Evolutionary conservation across 1,140 invertebrate species (phyloP).

Genomic region (Ephestia elutella): DNA sequence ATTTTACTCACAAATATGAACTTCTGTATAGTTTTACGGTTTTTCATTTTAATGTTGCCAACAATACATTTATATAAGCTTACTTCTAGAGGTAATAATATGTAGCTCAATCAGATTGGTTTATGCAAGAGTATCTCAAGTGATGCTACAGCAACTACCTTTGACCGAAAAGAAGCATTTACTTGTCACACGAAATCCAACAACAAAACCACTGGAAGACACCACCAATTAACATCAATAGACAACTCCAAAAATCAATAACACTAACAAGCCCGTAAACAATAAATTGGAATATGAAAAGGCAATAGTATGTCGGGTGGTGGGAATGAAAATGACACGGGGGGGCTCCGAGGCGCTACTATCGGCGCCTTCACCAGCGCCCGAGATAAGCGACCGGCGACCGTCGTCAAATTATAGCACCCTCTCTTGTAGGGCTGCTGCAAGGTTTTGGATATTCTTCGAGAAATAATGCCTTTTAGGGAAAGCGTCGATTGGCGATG

Average conservation of each 20-base stretch:
- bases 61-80: no score
- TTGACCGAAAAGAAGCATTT: no score
- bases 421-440: constrained; percentile 25
- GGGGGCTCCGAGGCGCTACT: constrained; percentile 40
- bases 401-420: constrained; percentile 67
- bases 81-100: no score
- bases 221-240: background rate
- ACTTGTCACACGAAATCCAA: background rate
- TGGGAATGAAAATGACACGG: constrained; percentile 4
- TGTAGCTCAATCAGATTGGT: no score
- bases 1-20: no score
- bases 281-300: background rate
- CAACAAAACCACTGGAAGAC: background rate
- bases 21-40: no score
- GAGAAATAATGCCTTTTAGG: no score
- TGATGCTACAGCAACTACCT: no score
- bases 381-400: constrained; percentile 51
- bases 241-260: constrained; percentile 1
- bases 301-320: constrained; percentile 1
- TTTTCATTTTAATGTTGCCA: no score
- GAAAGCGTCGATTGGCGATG: no score
- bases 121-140: no score
- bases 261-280: background rate
- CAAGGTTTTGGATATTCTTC: constrained; percentile 6
- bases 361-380: constrained; percentile 59